These are phyloP conservation scores for Cremastinae sp. DNA, from an alignment of 2,888 invertebrate species.

Conservation along the genomic window DNA sequence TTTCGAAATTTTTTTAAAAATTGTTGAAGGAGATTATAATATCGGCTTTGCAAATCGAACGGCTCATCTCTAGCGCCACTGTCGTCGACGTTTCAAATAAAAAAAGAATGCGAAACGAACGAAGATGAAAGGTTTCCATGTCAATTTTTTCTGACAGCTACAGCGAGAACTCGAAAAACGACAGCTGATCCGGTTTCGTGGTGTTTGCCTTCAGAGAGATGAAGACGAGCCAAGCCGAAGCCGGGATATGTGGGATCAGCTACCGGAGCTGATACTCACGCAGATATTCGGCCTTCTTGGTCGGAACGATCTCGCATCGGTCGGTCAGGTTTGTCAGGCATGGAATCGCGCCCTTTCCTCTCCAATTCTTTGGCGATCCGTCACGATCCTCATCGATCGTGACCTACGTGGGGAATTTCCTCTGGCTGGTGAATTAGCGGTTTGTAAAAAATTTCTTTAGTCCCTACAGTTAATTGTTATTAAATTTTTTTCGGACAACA, in stretches of 20 bases:
- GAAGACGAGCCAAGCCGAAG: constrained; percentile 70
- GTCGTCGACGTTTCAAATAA: not conserved
- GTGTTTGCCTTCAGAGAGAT: constrained; percentile 63
- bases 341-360: constrained; percentile 75
- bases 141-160: constrained; percentile 43
- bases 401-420: constrained; percentile 73
- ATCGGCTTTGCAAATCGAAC: not conserved
- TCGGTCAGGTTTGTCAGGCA: constrained; percentile 72
- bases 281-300: constrained; percentile 75
- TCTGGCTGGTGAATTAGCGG: constrained; percentile 72
- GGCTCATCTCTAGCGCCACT: constrained; percentile 1
- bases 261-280: constrained; percentile 78
- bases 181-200: constrained; percentile 25
- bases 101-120: constrained; percentile 38
- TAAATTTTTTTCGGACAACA: too few relatives aligned
- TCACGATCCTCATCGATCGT: constrained; percentile 74
- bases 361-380: constrained; percentile 76
- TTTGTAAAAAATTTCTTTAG: too few relatives aligned
- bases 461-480: too few relatives aligned
- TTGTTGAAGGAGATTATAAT: too few relatives aligned
- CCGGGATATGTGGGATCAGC: constrained; percentile 78
- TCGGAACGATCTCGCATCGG: constrained; percentile 73
- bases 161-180: constrained; percentile 68
- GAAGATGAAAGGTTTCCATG: constrained; percentile 23
- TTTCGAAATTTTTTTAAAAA: too few relatives aligned